phyloP scores from a whole-genome alignment of 2,113 vertebrate species.

The Perccottus glenii region DNA sequence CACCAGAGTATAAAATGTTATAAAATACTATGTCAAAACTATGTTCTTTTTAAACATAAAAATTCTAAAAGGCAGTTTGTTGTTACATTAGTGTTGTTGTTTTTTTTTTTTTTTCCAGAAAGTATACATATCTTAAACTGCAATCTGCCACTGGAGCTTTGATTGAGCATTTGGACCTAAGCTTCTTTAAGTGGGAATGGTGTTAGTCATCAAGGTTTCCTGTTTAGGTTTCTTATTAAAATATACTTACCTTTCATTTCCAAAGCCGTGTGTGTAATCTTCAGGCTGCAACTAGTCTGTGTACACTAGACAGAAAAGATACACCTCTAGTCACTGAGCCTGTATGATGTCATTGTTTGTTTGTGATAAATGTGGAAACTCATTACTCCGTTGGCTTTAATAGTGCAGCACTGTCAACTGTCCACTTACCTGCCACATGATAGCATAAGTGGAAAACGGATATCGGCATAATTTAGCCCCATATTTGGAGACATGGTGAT shows the following conservation, averaged over 20 bases:
- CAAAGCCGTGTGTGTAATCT: background rate
- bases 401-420: conserved; percentile 20
- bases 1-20: no score
- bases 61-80: background rate
- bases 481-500: conserved; percentile 4
- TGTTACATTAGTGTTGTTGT: no score
- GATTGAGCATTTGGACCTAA: background rate
- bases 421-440: conserved; percentile 24
- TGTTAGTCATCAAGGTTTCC: conserved; percentile 27
- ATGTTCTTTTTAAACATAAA: background rate
- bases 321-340: conserved; percentile 4
- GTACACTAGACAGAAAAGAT: no score
- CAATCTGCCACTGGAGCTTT: background rate
- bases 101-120: background rate
- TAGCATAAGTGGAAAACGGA: conserved; percentile 48
- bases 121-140: conserved; percentile 9
- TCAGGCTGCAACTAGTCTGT: background rate
- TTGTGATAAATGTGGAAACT: conserved; percentile 55
- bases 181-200: conserved; percentile 3
- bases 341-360: conserved; percentile 51
- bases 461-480: background rate
- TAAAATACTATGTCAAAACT: no score
- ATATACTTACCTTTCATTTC: background rate
- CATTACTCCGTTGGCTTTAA: conserved; percentile 36
- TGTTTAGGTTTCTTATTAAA: conserved; percentile 31